A percentile compares a stretch with the other conserved stretches of the same genome.
Evolutionary conservation across 2,113 vertebrate genomes (phyloP).

Genomic region (Eonycteris spelaea): DNA sequence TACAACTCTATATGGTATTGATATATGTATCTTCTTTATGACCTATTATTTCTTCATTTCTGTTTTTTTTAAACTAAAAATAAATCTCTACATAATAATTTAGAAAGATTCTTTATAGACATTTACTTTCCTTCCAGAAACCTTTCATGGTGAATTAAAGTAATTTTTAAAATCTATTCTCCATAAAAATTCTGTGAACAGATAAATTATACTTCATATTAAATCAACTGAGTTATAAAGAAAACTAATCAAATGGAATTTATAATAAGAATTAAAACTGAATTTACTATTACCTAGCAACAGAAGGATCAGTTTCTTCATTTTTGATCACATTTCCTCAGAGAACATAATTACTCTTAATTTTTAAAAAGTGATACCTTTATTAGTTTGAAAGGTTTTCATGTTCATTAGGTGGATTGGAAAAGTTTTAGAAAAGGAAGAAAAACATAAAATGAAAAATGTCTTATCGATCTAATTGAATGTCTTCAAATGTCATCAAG

Average conservation of each 20-base stretch:
- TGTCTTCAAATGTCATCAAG: conserved; percentile 67
- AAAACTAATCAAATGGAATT: conserved; percentile 18
- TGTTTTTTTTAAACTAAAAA: conserved; percentile 30
- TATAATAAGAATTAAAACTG: conserved; percentile 36
- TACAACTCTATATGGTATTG: not conserved
- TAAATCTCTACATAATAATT: not conserved
- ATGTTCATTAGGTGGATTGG: conserved; percentile 55
- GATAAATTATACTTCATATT: not conserved
- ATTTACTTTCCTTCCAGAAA: not conserved
- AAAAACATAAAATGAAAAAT: conserved; percentile 61
- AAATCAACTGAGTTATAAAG: not conserved
- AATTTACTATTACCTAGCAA: conserved; percentile 5
- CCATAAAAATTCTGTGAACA: not conserved
- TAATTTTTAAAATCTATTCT: conserved; percentile 19
- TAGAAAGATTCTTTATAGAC: not conserved
- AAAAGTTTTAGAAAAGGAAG: conserved; percentile 53
- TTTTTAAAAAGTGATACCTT: conserved; percentile 32
- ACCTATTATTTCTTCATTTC: not conserved
- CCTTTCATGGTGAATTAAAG: not conserved
- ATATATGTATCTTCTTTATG: not conserved
- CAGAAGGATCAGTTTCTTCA: conserved; percentile 11
- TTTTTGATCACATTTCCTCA: conserved; percentile 22
- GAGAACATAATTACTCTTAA: conserved; percentile 54
- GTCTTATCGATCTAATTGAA: conserved; percentile 67
- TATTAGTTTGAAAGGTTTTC: conserved; percentile 58